These are phyloP conservation scores for Cerceris rybyensis DNA, from an alignment of 2,888 invertebrate species.

Conservation along the genomic window DNA sequence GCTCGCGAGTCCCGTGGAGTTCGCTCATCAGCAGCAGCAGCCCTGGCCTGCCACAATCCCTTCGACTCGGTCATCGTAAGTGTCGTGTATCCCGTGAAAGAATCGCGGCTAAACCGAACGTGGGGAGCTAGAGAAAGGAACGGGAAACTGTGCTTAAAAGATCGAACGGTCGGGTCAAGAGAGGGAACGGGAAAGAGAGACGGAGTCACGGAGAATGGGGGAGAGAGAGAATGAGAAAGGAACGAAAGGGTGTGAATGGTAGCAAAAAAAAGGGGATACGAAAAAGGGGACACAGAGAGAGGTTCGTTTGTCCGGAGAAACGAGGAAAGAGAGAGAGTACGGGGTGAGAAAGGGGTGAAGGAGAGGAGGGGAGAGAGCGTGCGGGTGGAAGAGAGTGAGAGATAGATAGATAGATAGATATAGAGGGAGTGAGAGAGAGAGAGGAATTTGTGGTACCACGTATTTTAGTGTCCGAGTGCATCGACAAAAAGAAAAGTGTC, in stretches of 20 bases:
- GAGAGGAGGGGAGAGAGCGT: conserved; percentile 5
- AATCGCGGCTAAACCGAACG: not conserved
- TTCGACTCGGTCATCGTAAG: conserved; percentile 82
- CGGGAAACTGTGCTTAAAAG: conserved; percentile 12
- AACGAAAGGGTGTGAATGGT: not conserved
- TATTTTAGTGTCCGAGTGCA: conserved; percentile 27
- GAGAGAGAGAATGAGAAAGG: conserved; percentile 1
- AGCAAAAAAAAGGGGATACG: not conserved
- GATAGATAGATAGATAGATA: conserved; percentile 12
- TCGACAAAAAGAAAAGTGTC: conserved; percentile 27
- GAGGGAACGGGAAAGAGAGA: conserved; percentile 21
- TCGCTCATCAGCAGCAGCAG: conserved; percentile 71
- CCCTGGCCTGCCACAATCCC: conserved; percentile 81
- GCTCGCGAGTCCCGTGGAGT: conserved; percentile 68
- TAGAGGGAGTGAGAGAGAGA: conserved; percentile 10
- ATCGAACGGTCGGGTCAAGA: conserved; percentile 15
- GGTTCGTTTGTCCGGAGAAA: not conserved
- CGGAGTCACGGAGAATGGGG: conserved; percentile 26
- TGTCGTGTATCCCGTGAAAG: conserved; percentile 57
- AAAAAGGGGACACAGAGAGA: conserved; percentile 1
- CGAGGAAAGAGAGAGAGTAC: conserved; percentile 4
- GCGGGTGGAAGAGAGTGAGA: conserved; percentile 10
- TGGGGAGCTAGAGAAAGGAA: conserved; percentile 3
- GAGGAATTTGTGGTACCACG: not conserved
- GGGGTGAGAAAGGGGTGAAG: not conserved